phyloP scores from a whole-genome alignment of 2,888 invertebrate genomes.

The Onchidella celtica region DNA sequence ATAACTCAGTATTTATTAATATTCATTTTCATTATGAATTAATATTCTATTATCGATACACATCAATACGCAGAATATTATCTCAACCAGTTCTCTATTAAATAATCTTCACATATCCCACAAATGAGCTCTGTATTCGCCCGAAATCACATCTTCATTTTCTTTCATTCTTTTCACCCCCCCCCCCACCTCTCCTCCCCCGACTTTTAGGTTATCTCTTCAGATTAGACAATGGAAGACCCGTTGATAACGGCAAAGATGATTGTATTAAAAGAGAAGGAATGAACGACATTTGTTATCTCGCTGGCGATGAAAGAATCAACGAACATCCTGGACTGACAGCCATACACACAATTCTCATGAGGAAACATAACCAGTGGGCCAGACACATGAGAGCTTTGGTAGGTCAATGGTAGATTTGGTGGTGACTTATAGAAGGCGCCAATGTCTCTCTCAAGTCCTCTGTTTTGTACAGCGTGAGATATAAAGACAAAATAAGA shows the following conservation, averaged over 20 bases:
- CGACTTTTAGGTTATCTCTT: constrained; percentile 39
- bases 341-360: constrained; percentile 35
- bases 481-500: no score
- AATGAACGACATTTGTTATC: constrained; percentile 38
- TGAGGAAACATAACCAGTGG: constrained; percentile 43
- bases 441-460: not conserved
- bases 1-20: no score
- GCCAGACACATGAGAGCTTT: constrained; percentile 29
- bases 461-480: no score
- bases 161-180: no score
- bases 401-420: not conserved
- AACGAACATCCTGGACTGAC: constrained; percentile 50
- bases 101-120: no score
- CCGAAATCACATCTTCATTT: no score
- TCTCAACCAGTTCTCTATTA: no score
- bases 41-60: no score
- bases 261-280: constrained; percentile 41
- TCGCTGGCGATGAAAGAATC: constrained; percentile 50
- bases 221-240: constrained; percentile 22
- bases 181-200: no score
- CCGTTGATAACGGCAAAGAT: constrained; percentile 31
- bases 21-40: no score
- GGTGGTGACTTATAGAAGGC: not conserved
- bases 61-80: no score
- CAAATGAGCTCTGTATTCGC: no score